These are phyloP conservation scores for Falco naumanni DNA, from an alignment of 2,797 vertebrate genomes.

Conservation along the genomic window DNA sequence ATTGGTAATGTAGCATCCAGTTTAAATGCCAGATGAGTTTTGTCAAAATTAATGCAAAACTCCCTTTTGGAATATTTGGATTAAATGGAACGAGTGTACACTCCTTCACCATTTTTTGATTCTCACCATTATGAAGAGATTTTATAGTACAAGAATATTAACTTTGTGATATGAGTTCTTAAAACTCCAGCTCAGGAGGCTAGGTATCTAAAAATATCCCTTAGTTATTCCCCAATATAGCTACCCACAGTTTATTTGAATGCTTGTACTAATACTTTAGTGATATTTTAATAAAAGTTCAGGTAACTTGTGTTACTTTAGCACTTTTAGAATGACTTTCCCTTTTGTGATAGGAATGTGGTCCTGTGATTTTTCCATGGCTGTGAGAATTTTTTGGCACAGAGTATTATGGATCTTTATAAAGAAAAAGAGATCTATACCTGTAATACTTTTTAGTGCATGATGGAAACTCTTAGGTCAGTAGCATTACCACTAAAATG, in stretches of 20 bases:
- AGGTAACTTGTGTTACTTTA: background rate
- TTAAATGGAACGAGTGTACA: background rate
- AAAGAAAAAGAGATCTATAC: constrained; percentile 34
- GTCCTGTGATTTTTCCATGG: background rate
- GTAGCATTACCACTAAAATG: constrained; percentile 42
- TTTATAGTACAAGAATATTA: background rate
- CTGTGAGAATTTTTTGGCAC: background rate
- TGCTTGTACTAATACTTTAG: background rate
- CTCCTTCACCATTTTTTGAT: background rate
- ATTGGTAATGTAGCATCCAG: background rate
- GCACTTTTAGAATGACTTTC: background rate
- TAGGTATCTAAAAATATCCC: background rate
- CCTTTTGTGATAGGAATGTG: background rate
- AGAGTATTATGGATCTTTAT: background rate
- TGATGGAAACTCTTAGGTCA: constrained; percentile 33
- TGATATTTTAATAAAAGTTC: background rate
- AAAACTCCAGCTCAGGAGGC: background rate
- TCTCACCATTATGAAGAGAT: background rate
- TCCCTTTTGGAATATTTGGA: background rate
- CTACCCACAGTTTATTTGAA: background rate
- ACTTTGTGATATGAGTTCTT: background rate
- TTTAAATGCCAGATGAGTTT: background rate
- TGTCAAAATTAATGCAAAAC: background rate
- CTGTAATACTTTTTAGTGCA: constrained; percentile 29
- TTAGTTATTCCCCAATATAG: background rate